Evolutionary conservation across 2,797 vertebrate species (phyloP).

Genomic region (Falco columbarius): DNA sequence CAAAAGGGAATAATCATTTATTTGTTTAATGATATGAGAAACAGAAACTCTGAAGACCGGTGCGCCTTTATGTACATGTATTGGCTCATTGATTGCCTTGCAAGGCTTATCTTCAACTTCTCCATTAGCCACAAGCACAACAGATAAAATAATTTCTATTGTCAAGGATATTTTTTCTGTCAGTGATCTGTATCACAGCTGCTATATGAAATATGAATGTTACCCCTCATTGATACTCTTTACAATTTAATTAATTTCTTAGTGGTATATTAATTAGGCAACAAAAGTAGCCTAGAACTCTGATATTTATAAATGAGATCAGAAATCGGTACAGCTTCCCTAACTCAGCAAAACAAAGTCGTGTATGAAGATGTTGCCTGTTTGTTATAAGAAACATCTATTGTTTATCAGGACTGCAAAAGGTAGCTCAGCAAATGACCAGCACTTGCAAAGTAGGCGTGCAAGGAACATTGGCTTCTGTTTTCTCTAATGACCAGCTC

Average conservation of each 20-base stretch:
- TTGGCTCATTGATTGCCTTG: slow-evolving; percentile 13
- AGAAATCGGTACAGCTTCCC: slow-evolving; percentile 53
- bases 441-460: not conserved
- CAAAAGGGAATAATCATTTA: not conserved
- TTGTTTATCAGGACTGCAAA: not conserved
- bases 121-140: not conserved
- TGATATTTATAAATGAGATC: slow-evolving; percentile 68
- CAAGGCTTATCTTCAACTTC: not conserved
- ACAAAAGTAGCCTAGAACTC: slow-evolving; percentile 60
- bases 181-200: slow-evolving; percentile 39
- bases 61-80: not conserved
- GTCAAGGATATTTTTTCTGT: not conserved
- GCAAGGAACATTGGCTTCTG: not conserved
- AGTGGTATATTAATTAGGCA: slow-evolving; percentile 75
- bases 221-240: slow-evolving; percentile 37
- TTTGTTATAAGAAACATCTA: not conserved
- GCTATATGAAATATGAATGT: slow-evolving; percentile 59
- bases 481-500: not conserved
- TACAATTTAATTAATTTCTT: slow-evolving; percentile 77
- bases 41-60: not conserved
- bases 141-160: slow-evolving; percentile 39
- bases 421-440: not conserved
- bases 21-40: slow-evolving; percentile 3
- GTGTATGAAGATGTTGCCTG: not conserved
- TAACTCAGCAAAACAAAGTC: slow-evolving; percentile 25